phyloP scores from a whole-genome alignment of 2,888 invertebrate species.

The Tetragonisca angustula region DNA sequence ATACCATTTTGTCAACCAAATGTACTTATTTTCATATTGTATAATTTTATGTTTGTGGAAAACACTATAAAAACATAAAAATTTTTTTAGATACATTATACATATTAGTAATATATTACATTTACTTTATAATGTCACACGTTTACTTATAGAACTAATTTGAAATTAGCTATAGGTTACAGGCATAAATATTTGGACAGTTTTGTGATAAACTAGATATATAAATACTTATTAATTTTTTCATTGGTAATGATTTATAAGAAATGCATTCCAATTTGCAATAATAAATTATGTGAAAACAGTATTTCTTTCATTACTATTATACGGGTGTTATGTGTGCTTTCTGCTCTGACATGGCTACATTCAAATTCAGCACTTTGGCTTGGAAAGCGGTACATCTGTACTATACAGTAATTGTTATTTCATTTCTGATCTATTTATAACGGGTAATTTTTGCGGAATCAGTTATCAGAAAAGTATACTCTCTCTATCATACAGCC shows the following conservation, averaged over 20 bases:
- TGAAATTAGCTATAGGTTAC: conserved; percentile 29
- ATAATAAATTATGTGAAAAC: conserved; percentile 7
- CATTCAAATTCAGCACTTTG: conserved; percentile 38
- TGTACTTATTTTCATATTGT: background rate
- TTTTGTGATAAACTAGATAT: conserved; percentile 16
- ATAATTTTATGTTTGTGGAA: background rate
- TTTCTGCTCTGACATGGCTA: conserved; percentile 57
- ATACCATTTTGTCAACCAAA: background rate
- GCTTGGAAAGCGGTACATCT: conserved; percentile 54
- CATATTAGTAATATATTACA: conserved; percentile 1
- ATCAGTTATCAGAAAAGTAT: conserved; percentile 41
- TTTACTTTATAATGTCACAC: background rate
- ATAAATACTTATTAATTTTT: conserved; percentile 9
- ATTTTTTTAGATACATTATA: conserved; percentile 2
- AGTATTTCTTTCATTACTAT: conserved; percentile 32
- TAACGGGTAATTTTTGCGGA: conserved; percentile 33
- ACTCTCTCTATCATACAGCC: conserved; percentile 63
- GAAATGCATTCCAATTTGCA: conserved; percentile 6
- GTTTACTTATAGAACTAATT: conserved; percentile 23
- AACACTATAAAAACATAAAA: background rate
- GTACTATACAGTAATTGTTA: conserved; percentile 43
- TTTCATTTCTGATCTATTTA: conserved; percentile 46
- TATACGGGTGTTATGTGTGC: conserved; percentile 39
- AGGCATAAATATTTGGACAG: conserved; percentile 30
- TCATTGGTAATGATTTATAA: background rate